Evolutionary conservation across 2,113 vertebrate genomes (phyloP).

Genomic region (Chinchilla lanigera): DNA sequence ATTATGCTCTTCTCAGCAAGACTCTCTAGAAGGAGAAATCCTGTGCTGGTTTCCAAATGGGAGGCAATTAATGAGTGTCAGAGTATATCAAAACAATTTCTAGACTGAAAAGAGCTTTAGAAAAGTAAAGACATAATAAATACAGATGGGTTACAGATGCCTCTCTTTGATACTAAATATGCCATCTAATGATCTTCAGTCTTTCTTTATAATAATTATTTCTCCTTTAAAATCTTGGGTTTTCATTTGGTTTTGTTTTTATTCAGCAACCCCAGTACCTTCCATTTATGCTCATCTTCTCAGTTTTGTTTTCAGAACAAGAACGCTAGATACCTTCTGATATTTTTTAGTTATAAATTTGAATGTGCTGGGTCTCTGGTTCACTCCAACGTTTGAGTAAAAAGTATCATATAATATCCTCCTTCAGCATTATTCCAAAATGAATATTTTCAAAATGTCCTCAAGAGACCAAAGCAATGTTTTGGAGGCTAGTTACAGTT

Average conservation of each 20-base stretch:
- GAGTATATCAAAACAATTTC: constrained; percentile 1
- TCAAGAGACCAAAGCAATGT: not conserved
- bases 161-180: not conserved
- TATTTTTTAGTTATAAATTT: not conserved
- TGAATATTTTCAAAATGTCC: not conserved
- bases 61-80: not conserved
- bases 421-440: not conserved
- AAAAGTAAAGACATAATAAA: not conserved
- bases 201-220: not conserved
- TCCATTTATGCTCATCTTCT: not conserved
- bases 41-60: constrained; percentile 24
- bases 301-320: constrained; percentile 28
- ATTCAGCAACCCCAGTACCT: not conserved
- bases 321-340: not conserved
- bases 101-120: not conserved
- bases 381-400: not conserved
- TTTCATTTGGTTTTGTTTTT: not conserved
- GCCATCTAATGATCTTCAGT: not conserved
- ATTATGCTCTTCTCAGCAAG: not conserved
- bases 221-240: not conserved
- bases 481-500: not conserved
- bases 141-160: not conserved
- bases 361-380: not conserved
- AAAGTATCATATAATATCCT: not conserved
- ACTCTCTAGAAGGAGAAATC: constrained; percentile 6